phyloP scores from a whole-genome alignment of 1,140 invertebrate genomes.

The Tigriopus japonicus region DNA sequence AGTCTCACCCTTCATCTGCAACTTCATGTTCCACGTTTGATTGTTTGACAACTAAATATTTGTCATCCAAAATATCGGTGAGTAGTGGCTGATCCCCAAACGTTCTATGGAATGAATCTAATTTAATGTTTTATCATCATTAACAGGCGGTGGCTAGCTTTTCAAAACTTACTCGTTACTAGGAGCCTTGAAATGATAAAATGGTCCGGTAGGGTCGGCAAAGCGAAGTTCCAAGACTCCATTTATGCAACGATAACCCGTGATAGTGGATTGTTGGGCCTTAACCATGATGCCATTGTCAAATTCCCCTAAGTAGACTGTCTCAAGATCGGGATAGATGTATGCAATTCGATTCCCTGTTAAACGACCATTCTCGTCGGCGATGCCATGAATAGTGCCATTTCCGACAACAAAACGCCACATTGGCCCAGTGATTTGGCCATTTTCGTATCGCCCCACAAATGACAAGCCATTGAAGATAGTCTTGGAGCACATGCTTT shows the following conservation, averaged over 20 bases:
- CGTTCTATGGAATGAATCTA: not conserved
- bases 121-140: too few relatives aligned
- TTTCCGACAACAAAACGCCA: not conserved
- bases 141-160: too few relatives aligned
- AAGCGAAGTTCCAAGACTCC: not conserved
- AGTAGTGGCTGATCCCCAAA: not conserved
- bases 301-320: not conserved
- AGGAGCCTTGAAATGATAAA: not conserved
- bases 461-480: not conserved
- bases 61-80: not conserved
- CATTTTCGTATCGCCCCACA: slow-evolving; percentile 1
- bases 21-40: not conserved
- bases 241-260: not conserved
- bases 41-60: not conserved
- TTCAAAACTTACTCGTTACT: not conserved
- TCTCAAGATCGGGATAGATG: slow-evolving; percentile 4
- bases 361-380: not conserved
- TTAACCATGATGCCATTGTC: not conserved
- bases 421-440: not conserved
- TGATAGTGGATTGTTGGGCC: not conserved
- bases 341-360: not conserved
- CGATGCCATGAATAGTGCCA: not conserved
- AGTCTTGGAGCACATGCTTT: not conserved
- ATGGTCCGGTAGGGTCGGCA: not conserved
- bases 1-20: not conserved